Evolutionary conservation across 2,888 invertebrate genomes (phyloP).

Genomic region (Crocallis elinguaria): DNA sequence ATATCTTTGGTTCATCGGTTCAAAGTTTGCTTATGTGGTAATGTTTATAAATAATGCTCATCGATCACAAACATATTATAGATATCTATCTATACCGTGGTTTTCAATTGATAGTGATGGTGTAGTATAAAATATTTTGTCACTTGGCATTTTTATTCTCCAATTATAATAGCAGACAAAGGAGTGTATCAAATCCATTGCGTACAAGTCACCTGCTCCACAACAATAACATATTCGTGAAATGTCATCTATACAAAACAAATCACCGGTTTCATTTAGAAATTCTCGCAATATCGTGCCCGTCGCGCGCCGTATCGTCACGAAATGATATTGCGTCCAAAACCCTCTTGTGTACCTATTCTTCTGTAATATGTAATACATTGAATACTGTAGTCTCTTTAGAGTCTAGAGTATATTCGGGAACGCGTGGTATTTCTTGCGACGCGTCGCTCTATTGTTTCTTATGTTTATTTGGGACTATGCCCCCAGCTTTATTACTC

Average conservation of each 20-base stretch:
- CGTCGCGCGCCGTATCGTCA: conserved; percentile 1
- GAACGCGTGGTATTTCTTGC: neutral
- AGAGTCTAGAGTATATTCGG: conserved; percentile 1
- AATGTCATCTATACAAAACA: conserved; percentile 17
- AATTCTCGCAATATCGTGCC: conserved; percentile 24
- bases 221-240: conserved; percentile 15
- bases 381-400: no score
- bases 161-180: neutral
- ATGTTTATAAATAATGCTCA: neutral
- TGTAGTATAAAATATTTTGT: neutral
- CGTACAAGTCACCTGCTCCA: conserved; percentile 10
- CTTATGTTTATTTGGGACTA: conserved; percentile 12
- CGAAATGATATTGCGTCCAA: conserved; percentile 25
- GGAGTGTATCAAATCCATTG: neutral
- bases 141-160: neutral
- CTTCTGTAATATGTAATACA: neutral
- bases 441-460: conserved; percentile 6
- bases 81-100: no score
- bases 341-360: conserved; percentile 4
- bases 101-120: no score
- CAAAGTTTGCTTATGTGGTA: neutral
- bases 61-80: neutral
- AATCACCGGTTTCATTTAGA: conserved; percentile 19
- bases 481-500: conserved; percentile 3
- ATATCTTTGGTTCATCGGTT: conserved; percentile 14